These are phyloP conservation scores for Leptopilina myrica DNA, from an alignment of 2,888 invertebrate genomes.

Conservation along the genomic window DNA sequence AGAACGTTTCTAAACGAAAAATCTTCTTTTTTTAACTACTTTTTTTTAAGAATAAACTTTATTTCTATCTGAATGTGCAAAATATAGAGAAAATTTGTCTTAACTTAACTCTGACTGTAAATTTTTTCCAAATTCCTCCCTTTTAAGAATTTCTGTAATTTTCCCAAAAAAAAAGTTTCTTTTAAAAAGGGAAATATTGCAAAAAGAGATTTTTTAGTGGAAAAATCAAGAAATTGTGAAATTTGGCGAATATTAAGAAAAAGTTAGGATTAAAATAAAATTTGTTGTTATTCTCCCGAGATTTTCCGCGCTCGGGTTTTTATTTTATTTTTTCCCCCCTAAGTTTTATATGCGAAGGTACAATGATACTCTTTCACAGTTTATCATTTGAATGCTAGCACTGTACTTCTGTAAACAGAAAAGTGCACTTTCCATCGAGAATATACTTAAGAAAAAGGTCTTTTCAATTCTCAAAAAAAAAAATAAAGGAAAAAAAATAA, in stretches of 20 bases:
- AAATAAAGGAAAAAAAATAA: slow-evolving; percentile 18
- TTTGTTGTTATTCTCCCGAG: background rate
- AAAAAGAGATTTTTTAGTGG: too few species aligned
- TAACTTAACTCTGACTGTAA: too few species aligned
- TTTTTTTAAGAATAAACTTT: background rate
- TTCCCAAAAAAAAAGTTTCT: too few species aligned
- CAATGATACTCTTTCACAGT: slow-evolving; percentile 30
- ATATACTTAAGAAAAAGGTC: slow-evolving; percentile 22
- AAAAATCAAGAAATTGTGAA: too few species aligned
- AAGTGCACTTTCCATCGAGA: slow-evolving; percentile 33
- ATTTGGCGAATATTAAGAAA: too few species aligned
- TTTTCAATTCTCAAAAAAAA: slow-evolving; percentile 16
- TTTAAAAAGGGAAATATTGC: too few species aligned
- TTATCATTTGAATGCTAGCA: slow-evolving; percentile 36
- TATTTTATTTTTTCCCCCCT: background rate
- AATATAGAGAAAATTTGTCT: too few species aligned
- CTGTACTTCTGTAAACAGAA: slow-evolving; percentile 22
- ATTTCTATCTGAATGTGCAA: background rate
- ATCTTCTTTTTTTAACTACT: background rate
- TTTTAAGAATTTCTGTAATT: too few species aligned
- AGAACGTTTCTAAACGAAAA: slow-evolving; percentile 2
- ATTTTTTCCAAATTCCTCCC: too few species aligned
- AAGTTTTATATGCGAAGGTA: slow-evolving; percentile 5
- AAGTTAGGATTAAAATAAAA: background rate
- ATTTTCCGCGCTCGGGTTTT: background rate